Percentiles rank a stretch among this genome's conserved stretches.
These are phyloP conservation scores for Epicampocera succincta DNA, from an alignment of 2,888 invertebrate species.

Conservation along the genomic window DNA sequence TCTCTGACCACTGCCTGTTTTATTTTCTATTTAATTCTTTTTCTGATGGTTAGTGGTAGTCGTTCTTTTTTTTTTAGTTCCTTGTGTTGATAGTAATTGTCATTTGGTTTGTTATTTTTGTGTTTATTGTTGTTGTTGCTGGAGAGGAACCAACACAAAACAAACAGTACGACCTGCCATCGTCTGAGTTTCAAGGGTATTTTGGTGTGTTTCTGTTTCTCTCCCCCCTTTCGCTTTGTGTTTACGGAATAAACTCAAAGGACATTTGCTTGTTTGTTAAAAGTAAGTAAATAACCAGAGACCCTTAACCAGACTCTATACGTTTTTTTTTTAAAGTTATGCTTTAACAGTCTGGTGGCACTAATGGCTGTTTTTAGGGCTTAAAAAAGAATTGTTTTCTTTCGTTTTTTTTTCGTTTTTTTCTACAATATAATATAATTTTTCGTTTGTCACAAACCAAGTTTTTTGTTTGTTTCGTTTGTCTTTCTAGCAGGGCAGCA, in stretches of 20 bases:
- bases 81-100: constrained; percentile 66
- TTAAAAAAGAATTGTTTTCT: constrained; percentile 24
- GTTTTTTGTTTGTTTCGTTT: not conserved
- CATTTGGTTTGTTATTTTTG: constrained; percentile 55
- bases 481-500: not conserved
- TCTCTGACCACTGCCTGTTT: constrained; percentile 45
- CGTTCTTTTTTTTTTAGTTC: constrained; percentile 25
- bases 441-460: not conserved
- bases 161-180: constrained; percentile 15
- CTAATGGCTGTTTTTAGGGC: constrained; percentile 50
- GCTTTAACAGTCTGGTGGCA: constrained; percentile 27
- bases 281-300: not conserved
- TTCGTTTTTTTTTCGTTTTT: constrained; percentile 3
- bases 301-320: constrained; percentile 26
- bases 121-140: constrained; percentile 18
- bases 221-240: too few species aligned
- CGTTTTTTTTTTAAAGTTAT: constrained; percentile 10
- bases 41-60: constrained; percentile 17
- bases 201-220: constrained; percentile 26
- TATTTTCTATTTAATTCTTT: not conserved
- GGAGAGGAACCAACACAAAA: constrained; percentile 18
- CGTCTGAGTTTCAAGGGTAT: constrained; percentile 24
- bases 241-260: constrained; percentile 13
- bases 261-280: constrained; percentile 40
- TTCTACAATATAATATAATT: too few species aligned